These are phyloP conservation scores for Petrocephalus zakoni DNA, from an alignment of 2,113 vertebrate species.

Conservation along the genomic window DNA sequence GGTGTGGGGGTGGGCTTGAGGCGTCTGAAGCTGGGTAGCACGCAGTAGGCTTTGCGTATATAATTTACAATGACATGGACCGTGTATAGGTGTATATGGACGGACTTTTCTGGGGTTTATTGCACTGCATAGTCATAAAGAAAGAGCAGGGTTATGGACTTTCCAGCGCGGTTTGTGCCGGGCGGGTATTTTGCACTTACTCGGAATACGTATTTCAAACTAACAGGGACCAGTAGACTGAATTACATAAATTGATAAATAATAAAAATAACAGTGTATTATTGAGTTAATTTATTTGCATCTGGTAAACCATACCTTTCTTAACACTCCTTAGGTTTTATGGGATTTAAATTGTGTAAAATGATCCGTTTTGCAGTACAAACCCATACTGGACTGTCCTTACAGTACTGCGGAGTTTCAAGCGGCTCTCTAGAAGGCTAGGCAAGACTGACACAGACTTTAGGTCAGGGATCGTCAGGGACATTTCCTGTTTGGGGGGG, in stretches of 20 bases:
- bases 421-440: not conserved
- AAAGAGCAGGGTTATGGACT: not conserved
- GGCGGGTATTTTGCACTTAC: not conserved
- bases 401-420: not conserved
- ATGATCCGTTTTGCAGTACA: not conserved
- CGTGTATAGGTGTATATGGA: not conserved
- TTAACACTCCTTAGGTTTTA: not conserved
- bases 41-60: not conserved
- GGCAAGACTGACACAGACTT: not conserved
- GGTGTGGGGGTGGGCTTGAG: not conserved
- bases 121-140: not conserved
- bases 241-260: not conserved
- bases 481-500: slow-evolving; percentile 2
- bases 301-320: not conserved
- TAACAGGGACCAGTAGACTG: not conserved
- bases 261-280: not conserved
- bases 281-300: not conserved
- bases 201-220: not conserved
- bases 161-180: not conserved
- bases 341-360: not conserved
- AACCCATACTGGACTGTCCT: not conserved
- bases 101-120: not conserved
- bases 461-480: not conserved
- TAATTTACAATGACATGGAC: not conserved
- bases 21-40: not conserved